Percentiles rank a stretch among this genome's conserved stretches.
Evolutionary conservation across 2,113 vertebrate genomes (phyloP).

Genomic region (Otolemur garnettii): DNA sequence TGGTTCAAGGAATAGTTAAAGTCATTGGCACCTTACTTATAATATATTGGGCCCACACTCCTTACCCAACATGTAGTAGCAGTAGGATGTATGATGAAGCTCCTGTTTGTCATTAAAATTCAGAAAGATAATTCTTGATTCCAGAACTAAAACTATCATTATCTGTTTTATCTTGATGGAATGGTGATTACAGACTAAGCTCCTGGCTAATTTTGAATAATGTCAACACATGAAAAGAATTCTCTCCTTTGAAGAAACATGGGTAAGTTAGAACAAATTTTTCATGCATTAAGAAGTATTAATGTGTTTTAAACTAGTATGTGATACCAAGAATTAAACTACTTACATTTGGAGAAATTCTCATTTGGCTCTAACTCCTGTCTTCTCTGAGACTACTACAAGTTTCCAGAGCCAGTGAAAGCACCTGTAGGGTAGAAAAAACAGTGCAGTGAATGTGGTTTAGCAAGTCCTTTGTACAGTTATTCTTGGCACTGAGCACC

Average conservation of each 20-base stretch:
- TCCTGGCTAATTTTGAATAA: conserved; percentile 2
- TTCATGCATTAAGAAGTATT: not conserved
- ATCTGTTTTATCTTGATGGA: conserved; percentile 10
- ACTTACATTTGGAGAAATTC: not conserved
- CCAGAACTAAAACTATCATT: not conserved
- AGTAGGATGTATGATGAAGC: not conserved
- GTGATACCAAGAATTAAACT: not conserved
- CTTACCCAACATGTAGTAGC: not conserved
- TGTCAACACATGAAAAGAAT: not conserved
- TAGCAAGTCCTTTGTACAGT: not conserved
- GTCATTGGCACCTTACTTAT: not conserved
- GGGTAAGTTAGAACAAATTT: conserved; percentile 7
- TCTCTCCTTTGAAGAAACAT: not conserved
- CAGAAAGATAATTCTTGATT: not conserved
- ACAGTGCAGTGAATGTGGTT: not conserved
- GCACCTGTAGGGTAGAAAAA: not conserved
- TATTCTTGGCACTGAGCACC: not conserved
- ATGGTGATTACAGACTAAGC: not conserved
- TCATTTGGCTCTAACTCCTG: not conserved
- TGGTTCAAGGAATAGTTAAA: not conserved
- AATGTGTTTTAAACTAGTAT: not conserved
- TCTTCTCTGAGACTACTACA: not conserved
- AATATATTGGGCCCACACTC: not conserved
- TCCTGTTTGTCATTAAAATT: not conserved
- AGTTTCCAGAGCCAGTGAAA: not conserved